phyloP scores from a whole-genome alignment of 2,113 vertebrate species.

The Platichthys stellatus region DNA sequence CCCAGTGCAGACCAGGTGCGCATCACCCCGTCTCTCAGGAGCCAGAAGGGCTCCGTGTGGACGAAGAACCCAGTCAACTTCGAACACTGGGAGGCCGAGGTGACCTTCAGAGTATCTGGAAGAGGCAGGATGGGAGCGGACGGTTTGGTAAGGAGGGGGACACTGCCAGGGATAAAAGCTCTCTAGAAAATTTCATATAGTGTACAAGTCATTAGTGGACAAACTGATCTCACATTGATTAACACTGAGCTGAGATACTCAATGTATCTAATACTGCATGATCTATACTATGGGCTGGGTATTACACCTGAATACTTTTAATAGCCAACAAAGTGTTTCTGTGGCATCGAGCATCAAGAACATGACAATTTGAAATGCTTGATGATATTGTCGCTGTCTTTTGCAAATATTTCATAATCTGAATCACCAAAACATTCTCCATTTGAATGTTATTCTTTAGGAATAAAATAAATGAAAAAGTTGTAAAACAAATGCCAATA shows the following conservation, averaged over 20 bases:
- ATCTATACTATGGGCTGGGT: too few species aligned
- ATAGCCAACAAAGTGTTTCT: too few species aligned
- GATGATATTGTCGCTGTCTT: not conserved
- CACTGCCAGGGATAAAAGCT: not conserved
- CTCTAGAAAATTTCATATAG: not conserved
- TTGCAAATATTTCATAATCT: not conserved
- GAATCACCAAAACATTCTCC: not conserved
- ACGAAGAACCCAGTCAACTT: slow-evolving; percentile 88
- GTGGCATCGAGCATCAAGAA: too few species aligned
- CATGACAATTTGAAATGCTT: too few species aligned
- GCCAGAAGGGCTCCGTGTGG: slow-evolving; percentile 94
- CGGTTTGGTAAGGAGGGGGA: slow-evolving; percentile 86
- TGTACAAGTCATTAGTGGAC: not conserved
- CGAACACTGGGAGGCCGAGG: slow-evolving; percentile 92
- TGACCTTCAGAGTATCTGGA: slow-evolving; percentile 95
- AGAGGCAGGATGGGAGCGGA: slow-evolving; percentile 95
- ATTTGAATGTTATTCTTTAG: not conserved
- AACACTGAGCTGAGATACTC: too few species aligned
- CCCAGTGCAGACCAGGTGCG: slow-evolving; percentile 95
- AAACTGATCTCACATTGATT: not conserved
- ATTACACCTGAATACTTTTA: too few species aligned
- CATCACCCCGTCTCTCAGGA: slow-evolving; percentile 94
- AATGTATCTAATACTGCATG: too few species aligned
- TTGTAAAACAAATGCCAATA: too few species aligned
- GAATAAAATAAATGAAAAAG: too few species aligned